Percentiles rank a stretch among this genome's conserved stretches.
Evolutionary conservation across 2,888 invertebrate species (phyloP).

Genomic region (Branchipolynoe longqiensis): DNA sequence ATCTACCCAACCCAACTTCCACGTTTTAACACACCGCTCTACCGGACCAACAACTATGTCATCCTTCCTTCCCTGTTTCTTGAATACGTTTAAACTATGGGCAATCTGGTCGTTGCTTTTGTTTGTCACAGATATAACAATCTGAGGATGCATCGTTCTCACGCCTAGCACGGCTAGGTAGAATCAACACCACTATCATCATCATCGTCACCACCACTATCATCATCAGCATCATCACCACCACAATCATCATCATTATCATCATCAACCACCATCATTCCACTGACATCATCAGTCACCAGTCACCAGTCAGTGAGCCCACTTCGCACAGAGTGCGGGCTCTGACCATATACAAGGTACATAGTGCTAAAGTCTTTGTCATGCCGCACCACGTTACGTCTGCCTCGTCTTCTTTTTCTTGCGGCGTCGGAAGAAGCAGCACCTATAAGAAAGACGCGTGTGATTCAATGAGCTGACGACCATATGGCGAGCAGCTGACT

Average conservation of each 20-base stretch:
- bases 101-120: slow-evolving; percentile 13
- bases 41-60: slow-evolving; percentile 17
- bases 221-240: slow-evolving; percentile 8
- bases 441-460: slow-evolving; percentile 85
- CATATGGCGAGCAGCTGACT: no score
- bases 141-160: slow-evolving; percentile 22
- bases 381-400: slow-evolving; percentile 57
- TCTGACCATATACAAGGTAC: slow-evolving; percentile 24
- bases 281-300: no score
- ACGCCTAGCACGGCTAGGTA: background rate
- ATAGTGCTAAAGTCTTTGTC: slow-evolving; percentile 42
- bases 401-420: slow-evolving; percentile 98
- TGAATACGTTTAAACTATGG: background rate
- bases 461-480: slow-evolving; percentile 34
- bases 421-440: slow-evolving; percentile 99
- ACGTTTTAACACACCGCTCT: slow-evolving; percentile 29
- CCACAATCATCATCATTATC: no score
- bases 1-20: slow-evolving; percentile 30
- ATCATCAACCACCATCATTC: background rate
- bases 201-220: no score
- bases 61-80: no score
- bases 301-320: slow-evolving; percentile 1
- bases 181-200: background rate
- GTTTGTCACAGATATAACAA: slow-evolving; percentile 40
- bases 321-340: background rate